Evolutionary conservation across 2,888 invertebrate genomes (phyloP).

Genomic region (Ctenicera cuprea): DNA sequence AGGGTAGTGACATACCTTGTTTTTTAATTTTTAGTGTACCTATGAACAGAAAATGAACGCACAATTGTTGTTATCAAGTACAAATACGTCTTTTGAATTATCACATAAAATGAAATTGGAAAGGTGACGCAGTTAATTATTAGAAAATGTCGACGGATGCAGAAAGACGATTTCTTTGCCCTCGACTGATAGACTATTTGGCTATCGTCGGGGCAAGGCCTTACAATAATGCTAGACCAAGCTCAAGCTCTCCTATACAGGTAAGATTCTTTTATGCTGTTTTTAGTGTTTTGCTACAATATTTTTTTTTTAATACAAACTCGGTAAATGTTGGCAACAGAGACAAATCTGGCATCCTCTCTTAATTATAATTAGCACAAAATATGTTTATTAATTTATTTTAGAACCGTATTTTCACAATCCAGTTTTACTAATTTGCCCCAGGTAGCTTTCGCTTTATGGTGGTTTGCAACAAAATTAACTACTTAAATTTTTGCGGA

Average conservation of each 20-base stretch:
- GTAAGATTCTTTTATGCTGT: conserved; percentile 72
- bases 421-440: too few relatives aligned
- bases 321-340: too few relatives aligned
- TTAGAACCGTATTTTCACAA: too few relatives aligned
- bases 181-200: conserved; percentile 95
- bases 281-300: not conserved
- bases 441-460: too few relatives aligned
- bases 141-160: conserved; percentile 74
- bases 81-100: conserved; percentile 7
- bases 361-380: too few relatives aligned
- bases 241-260: conserved; percentile 86
- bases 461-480: too few relatives aligned
- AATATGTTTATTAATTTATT: too few relatives aligned
- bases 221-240: conserved; percentile 77
- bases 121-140: conserved; percentile 65
- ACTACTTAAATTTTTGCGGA: too few relatives aligned
- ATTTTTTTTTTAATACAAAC: too few relatives aligned
- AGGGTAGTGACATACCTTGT: not conserved
- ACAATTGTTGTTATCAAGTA: conserved; percentile 19
- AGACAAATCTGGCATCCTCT: too few relatives aligned
- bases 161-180: conserved; percentile 89
- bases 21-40: conserved; percentile 36
- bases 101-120: conserved; percentile 41
- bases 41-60: conserved; percentile 44
- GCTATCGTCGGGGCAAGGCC: conserved; percentile 96